Conservation (phyloP, 2,797 vertebrate genomes). For the Labroides dimidiatus region DNA sequence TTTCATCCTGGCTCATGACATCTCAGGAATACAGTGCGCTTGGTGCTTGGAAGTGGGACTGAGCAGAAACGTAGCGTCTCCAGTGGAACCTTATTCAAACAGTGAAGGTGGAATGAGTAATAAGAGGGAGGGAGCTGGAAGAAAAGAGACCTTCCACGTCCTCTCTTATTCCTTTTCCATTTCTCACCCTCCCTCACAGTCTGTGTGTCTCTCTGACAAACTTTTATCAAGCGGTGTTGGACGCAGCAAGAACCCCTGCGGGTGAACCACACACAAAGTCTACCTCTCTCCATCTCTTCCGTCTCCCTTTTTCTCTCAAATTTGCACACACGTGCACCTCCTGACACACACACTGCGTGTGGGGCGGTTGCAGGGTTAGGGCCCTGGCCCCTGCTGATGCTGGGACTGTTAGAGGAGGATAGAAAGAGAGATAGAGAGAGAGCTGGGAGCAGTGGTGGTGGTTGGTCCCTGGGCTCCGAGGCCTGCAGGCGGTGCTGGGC, state of each 20-base stretch:
- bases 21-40: slow-evolving; percentile 65
- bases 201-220: slow-evolving; percentile 78
- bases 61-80: slow-evolving; percentile 50
- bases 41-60: slow-evolving; percentile 67
- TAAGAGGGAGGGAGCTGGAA: slow-evolving; percentile 63
- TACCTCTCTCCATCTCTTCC: slow-evolving; percentile 50
- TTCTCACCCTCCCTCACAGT: slow-evolving; percentile 65
- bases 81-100: slow-evolving; percentile 74
- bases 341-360: slow-evolving; percentile 68
- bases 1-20: slow-evolving; percentile 76
- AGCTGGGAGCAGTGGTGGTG: slow-evolving; percentile 75
- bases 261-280: slow-evolving; percentile 84
- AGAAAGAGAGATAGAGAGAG: slow-evolving; percentile 76
- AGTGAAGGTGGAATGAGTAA: slow-evolving; percentile 75
- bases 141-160: slow-evolving; percentile 74
- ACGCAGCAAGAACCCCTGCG: slow-evolving; percentile 73
- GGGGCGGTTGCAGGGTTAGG: slow-evolving; percentile 74
- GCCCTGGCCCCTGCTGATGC: slow-evolving; percentile 78
- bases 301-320: slow-evolving; percentile 48
- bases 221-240: slow-evolving; percentile 83
- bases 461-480: slow-evolving; percentile 81
- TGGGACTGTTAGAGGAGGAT: slow-evolving; percentile 77
- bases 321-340: slow-evolving; percentile 55
- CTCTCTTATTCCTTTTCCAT: slow-evolving; percentile 66
- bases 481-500: slow-evolving; percentile 83